Base-by-base conservation (phyloP, 2,113 vertebrate species). In the Cynopterus brachyotis region DNA sequence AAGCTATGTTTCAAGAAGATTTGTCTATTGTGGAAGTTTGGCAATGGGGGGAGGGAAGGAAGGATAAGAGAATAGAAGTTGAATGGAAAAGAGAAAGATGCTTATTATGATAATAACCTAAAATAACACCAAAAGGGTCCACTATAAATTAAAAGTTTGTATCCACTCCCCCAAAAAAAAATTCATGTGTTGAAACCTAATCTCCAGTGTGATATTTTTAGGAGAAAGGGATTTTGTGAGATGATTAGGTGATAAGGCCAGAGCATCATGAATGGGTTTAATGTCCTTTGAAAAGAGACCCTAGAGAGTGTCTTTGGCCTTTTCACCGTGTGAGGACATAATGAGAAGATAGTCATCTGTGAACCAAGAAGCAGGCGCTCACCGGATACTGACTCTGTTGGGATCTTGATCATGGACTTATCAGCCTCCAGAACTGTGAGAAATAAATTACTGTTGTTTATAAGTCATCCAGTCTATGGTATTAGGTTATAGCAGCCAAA, bases 1-100 rank as follows among this genome's bases (percentile, higher is more conserved):
- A 94, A 92, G n/a, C 73, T 35, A 40, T 66, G 28, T 82, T 93
- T 91, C 30, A 64, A 42, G 66, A 94, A 85, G 64, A 87, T 37
- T 19, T 93, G 53, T 88, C 28, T 83, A 19, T 26, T 40, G 32
- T 30, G 13, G 45, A 40, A 94, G 32, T 22, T 93, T 72, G 45
- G 45, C 53, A 92, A 72, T 1, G 8, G 1, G 37, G 3, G 16
- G 1, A n/a, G 30, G 13, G 5, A 78, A 19, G 10, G 15, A 70
- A n/a, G 32, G 17, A 37, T 57, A 60, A 84, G 28, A 47, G 28
- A 91, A 50, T 20, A 53, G 19, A 78, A 84, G 37, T 30, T 37
- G 26, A 12, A 53, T 32, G 35, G n/a, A 45, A 64, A 32, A 53
- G 40, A 80, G 40, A 75, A 62, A 22, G 59, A 69, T 59, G 40